Base-by-base conservation (phyloP, 2,113 vertebrate genomes). In the Lophius piscatorius region DNA sequence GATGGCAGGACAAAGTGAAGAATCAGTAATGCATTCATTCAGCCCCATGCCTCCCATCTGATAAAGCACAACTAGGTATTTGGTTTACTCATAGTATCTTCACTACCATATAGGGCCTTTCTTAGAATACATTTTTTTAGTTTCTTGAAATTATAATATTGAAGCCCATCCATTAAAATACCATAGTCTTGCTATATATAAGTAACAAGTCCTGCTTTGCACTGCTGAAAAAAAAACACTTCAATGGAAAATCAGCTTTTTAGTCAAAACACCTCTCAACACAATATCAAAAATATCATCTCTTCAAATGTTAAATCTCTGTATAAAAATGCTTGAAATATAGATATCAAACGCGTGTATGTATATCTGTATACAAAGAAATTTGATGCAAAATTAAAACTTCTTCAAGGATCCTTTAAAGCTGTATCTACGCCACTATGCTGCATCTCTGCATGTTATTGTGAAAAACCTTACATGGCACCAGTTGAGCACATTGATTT, bases 201-300 rank as follows among this genome's bases (percentile, higher is more conserved):
- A 90, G 87, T 82, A 75, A 78, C 69, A 74, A 38, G 51, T 73
- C 66, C 65, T 63, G 69, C 69, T 70, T 24, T 69, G 77, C 63
- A 68, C 79, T 77, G 55, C 71, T 66, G 65, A 68, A 69, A 75
- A 73, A 66, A 58, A 68, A 11, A 21, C 63, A 70, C 48, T 46
- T 66, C 23, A 13, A 75, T 63, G 65, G 76, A 80, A 73, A 54
- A 68, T 68, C 74, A 72, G 48, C 74, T 59, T 70, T 83, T 48
- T 3, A 31, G 24, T 80, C 52, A 73, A 85, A 87, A 78, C 71
- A 57, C 72, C 66, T 63, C 63, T 79, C 73, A 69, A 82, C 71
- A 67, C 76, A 81, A 85, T 92, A 92, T 92, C 82, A 92, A 92
- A 92, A 92, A 92, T 91, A 92, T 87, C 74, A 70, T 90, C 62